A percentile compares a stretch with the other conserved stretches of the same genome.
Evolutionary conservation across 92 coral and sea anemone species (phyloP).

Genomic region (Anthopleura xanthogrammica): DNA sequence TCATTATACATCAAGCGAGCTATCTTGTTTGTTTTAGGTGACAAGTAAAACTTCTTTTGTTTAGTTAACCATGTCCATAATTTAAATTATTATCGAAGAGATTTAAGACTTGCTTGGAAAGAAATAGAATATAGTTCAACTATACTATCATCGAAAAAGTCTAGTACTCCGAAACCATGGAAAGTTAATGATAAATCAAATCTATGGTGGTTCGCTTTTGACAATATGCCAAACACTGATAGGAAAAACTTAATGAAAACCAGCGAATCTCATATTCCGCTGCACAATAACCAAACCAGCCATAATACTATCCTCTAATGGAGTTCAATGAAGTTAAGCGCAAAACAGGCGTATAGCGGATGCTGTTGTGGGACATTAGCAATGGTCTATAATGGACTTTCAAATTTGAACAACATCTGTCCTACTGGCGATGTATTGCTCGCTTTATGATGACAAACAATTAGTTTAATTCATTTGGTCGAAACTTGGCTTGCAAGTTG

Average conservation of each 20-base stretch:
- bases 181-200: too few species aligned
- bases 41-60: too few species aligned
- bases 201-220: too few species aligned
- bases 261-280: not conserved
- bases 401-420: conserved; percentile 13
- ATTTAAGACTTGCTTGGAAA: too few species aligned
- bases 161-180: too few species aligned
- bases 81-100: too few species aligned
- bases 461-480: not conserved
- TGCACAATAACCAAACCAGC: not conserved
- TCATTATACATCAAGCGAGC: too few species aligned
- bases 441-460: not conserved
- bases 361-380: conserved; percentile 18
- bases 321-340: conserved; percentile 5
- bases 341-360: conserved; percentile 15
- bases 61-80: too few species aligned
- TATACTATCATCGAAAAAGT: too few species aligned
- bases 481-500: not conserved
- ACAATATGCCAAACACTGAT: not conserved
- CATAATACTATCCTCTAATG: not conserved
- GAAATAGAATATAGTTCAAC: too few species aligned
- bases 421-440: conserved; percentile 15
- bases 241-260: not conserved
- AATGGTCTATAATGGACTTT: not conserved
- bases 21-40: too few species aligned